Base-by-base conservation (phyloP, 2,113 vertebrate genomes). In the Taurulus bubalis region DNA sequence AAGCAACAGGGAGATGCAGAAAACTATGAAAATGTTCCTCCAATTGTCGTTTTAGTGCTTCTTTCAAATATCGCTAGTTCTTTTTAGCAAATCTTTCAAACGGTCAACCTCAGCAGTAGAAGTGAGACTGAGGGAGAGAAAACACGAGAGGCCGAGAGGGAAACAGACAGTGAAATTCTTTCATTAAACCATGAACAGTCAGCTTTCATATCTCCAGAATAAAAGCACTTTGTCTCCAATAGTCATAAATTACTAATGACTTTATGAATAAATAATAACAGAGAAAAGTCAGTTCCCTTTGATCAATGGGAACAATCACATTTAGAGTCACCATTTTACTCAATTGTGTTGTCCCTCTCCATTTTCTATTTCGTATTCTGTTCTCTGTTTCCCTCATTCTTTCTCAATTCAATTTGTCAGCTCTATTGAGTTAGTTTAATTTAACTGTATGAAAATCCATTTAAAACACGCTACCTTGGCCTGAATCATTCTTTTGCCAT, bases 281-380 rank as follows among this genome's bases (percentile, higher is more conserved):
- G 26, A 34, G 72, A 67, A 75, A 56, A 81, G 82, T 71, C 71
- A 20, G 65, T 77, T 86, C 78, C 47, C 70, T 81, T 82, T 80
- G 53, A 90, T 88, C 77, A 81, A 83, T 72, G 74, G 71, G 75
- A 64, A 75, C 56, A 70, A 80, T 78, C 71, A 75, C 60, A 70
- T 73, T 80, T 34, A 1, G 6, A 83, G 67, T 87, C n/a, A 83
- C 45, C 45, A 63, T 72, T 85, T 77, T 47, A 66, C 15, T 63
- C 32, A 42, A 38, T 24, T 18, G 49, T 59, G 24, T 64, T 60
- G 30, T 77, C 36, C 8, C 40, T 32, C 14, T 67, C 14, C 26
- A 32, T 66, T 64, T 26, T 87, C 53, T 72, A 4, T 14, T 65
- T 77, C 32, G 47, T 69, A 28, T 56, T 62, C 63, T 63, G 7